phyloP scores from a whole-genome alignment of 2,888 invertebrate genomes.

The Iselma pallidipennis region DNA sequence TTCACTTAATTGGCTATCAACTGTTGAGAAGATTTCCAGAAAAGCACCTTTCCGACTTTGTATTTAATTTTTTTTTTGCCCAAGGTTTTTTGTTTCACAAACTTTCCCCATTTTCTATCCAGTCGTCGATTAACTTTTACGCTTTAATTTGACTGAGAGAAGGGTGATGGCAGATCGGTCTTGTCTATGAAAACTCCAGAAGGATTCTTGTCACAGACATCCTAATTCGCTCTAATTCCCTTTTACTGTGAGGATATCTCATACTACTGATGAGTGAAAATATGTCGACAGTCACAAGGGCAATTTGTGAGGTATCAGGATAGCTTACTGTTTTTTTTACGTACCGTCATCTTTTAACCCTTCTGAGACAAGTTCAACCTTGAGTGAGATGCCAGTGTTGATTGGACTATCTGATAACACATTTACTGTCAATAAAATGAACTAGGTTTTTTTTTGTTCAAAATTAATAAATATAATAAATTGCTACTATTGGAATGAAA shows the following conservation, averaged over 20 bases:
- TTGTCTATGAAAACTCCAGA: too few species aligned
- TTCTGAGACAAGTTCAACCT: slow-evolving; percentile 22
- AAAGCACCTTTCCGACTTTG: neutral
- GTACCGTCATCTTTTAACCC: slow-evolving; percentile 19
- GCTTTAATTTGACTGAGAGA: neutral
- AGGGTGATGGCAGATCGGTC: too few species aligned
- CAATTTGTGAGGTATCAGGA: neutral
- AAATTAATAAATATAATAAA: neutral
- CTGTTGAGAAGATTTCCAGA: too few species aligned
- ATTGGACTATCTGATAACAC: slow-evolving; percentile 23
- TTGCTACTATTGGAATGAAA: neutral
- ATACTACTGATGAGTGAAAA: too few species aligned
- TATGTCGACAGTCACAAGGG: neutral
- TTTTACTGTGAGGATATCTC: too few species aligned
- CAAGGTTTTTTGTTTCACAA: neutral
- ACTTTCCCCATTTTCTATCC: neutral
- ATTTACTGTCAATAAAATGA: neutral
- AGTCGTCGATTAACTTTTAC: neutral
- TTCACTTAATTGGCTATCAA: too few species aligned
- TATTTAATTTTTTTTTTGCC: neutral
- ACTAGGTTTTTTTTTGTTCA: neutral
- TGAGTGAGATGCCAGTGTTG: slow-evolving; percentile 21
- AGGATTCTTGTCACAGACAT: too few species aligned
- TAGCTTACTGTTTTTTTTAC: slow-evolving; percentile 4
- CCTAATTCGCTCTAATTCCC: too few species aligned